A percentile compares a stretch with the other conserved stretches of the same genome.
Conservation (phyloP, 2,797 vertebrate genomes). For the Mus caroli region DNA sequence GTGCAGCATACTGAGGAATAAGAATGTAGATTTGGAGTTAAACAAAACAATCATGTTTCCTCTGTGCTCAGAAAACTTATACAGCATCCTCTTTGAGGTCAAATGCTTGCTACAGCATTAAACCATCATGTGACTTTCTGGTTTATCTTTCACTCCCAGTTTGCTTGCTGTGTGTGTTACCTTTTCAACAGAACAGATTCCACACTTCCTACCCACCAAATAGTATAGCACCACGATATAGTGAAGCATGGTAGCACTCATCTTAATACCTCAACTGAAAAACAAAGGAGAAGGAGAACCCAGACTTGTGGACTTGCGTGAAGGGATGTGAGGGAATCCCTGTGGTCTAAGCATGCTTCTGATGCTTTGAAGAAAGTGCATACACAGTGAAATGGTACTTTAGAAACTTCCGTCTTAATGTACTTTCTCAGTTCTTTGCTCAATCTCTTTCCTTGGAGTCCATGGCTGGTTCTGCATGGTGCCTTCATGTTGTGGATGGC, state of each 20-base stretch:
- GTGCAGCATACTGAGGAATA: neutral
- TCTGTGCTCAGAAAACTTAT: slow-evolving; percentile 22
- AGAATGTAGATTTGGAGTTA: slow-evolving; percentile 5
- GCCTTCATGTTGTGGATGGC: neutral
- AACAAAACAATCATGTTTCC: neutral
- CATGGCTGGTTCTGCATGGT: neutral
- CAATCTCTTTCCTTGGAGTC: neutral
- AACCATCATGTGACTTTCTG: neutral
- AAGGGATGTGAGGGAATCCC: neutral
- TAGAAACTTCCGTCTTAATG: neutral
- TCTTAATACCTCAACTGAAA: slow-evolving; percentile 5
- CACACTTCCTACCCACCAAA: neutral
- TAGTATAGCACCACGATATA: neutral
- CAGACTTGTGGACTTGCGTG: neutral
- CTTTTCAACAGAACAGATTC: neutral
- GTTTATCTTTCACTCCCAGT: neutral
- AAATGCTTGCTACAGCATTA: neutral
- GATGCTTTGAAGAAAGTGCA: neutral
- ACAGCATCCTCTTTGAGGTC: slow-evolving; percentile 10
- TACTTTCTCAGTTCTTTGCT: slow-evolving; percentile 1
- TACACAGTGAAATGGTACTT: neutral
- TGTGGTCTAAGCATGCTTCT: neutral
- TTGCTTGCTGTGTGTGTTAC: neutral
- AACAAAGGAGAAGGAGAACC: neutral
- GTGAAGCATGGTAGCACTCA: neutral